These are phyloP conservation scores for Drosophila barbarae DNA, from an alignment of 2,888 invertebrate species.

Conservation along the genomic window DNA sequence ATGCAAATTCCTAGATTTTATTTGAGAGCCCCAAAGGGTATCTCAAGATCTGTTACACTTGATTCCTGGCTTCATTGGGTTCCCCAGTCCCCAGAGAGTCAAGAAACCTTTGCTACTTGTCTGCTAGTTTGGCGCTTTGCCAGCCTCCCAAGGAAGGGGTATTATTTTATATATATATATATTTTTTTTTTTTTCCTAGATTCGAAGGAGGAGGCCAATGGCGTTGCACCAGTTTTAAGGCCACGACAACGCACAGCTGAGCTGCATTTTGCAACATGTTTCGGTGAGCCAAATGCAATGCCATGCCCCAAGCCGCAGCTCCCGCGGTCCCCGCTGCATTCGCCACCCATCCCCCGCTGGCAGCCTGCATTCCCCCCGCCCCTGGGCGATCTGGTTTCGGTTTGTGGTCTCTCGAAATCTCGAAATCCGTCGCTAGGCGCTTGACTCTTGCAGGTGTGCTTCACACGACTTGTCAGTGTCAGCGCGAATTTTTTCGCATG, in stretches of 20 bases:
- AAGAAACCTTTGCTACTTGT: conserved; percentile 48
- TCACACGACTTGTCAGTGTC: conserved; percentile 76
- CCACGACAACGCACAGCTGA: conserved; percentile 65
- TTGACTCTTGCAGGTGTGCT: conserved; percentile 73
- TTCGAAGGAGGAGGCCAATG: conserved; percentile 61
- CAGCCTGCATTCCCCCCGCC: conserved; percentile 18
- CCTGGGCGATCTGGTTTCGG: conserved; percentile 49
- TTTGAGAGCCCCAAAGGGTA: neutral
- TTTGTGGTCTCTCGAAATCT: conserved; percentile 52
- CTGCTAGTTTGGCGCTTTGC: conserved; percentile 63
- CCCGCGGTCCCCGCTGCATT: conserved; percentile 8
- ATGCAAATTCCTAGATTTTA: too few species aligned
- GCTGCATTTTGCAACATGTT: conserved; percentile 69
- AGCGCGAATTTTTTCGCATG: conserved; percentile 47
- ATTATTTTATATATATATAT: neutral
- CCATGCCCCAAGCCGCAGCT: conserved; percentile 22
- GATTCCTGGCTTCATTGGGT: conserved; percentile 16
- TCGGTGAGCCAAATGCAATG: conserved; percentile 20
- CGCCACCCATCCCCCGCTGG: conserved; percentile 16
- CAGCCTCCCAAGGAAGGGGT: conserved; percentile 43
- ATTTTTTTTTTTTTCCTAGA: neutral
- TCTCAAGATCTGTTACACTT: neutral
- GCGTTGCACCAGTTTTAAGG: conserved; percentile 72
- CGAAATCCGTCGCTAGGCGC: conserved; percentile 37
- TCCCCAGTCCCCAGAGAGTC: conserved; percentile 11